Evolutionary conservation across 2,888 invertebrate species (phyloP), one percentile per base, ranked within the genome.

Genomic region (Nemapogon koenigi): DNA sequence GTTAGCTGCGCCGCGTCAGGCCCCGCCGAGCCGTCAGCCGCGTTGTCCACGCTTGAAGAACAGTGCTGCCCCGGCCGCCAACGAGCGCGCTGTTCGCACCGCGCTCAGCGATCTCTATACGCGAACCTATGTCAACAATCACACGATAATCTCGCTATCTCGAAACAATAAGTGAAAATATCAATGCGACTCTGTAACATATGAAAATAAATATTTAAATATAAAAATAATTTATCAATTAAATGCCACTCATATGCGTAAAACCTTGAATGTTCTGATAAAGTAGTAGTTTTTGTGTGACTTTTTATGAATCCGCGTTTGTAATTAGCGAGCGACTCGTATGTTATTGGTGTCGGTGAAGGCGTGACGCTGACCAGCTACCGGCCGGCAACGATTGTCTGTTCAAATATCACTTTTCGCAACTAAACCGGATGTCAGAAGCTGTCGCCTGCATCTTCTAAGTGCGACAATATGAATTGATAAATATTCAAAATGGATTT

Each of bases 11-110:
- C 17, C 15, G 31, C 33, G 39, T 33, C 35, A 11, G 25, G 38
- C 14, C 32, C 16, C 17, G 38, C 26, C 14, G 30, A 29, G 10
- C 17, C 14, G 35, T 8, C 39, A 38, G 31, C 36, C 18, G 36
- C 35, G 11, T 19, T 27, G 35, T 16, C 16, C 31, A 13, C 33
- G 11, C 18, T 18, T 19, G 60, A 63, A 46, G 28, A 65, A 67
- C 75, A 76, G 76, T 76, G 57, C 65, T 64, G 70, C 61, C 57
- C 59, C 59, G 70, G 63, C 75, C 73, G 72, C 71, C 68, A 70
- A 62, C 64, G 75, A 73, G 76, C 70, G 72, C 71, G 75, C 70
- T 69, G 73, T 71, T 60, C 69, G 55, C 57, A 56, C 67, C 70
- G 70, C 71, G 67, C 62, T n/a, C n/a, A n/a, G n/a, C n/a, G n/a